Conservation (phyloP, 37 sponge, comb jelly and placozoan species). For the Geodia barretti region DNA sequence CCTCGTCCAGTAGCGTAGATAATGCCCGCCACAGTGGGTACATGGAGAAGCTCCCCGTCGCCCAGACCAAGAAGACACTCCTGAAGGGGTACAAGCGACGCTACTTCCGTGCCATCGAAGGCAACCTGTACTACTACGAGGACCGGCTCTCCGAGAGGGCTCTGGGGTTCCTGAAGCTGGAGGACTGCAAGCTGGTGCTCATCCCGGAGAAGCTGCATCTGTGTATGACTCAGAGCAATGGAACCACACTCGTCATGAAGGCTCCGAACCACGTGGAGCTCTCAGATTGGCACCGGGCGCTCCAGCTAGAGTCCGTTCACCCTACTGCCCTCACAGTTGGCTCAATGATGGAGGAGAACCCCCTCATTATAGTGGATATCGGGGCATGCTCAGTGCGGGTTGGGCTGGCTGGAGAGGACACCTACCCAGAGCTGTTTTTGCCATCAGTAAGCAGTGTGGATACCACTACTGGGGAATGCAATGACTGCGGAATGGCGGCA, state of each 20-base stretch:
- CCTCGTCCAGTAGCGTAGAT: slow-evolving; percentile 12
- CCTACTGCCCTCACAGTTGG: slow-evolving; percentile 44
- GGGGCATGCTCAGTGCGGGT: slow-evolving; percentile 80
- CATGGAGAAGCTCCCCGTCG: slow-evolving; percentile 77
- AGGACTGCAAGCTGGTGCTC: slow-evolving; percentile 22
- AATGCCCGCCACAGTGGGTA: slow-evolving; percentile 62
- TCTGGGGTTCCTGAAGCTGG: slow-evolving; percentile 33
- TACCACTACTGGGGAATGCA: slow-evolving; percentile 13
- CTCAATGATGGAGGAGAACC: slow-evolving; percentile 4
- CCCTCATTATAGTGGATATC: slow-evolving; percentile 73
- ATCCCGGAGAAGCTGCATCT: slow-evolving; percentile 33
- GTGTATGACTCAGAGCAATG: slow-evolving; percentile 24
- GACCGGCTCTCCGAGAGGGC: slow-evolving; percentile 40
- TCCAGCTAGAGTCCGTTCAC: slow-evolving; percentile 61
- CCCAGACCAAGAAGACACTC: slow-evolving; percentile 52
- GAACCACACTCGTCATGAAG: slow-evolving; percentile 41
- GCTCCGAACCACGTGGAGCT: slow-evolving; percentile 36
- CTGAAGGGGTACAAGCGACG: slow-evolving; percentile 79
- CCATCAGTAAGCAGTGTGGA: slow-evolving; percentile 74
- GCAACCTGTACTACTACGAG: slow-evolving; percentile 77
- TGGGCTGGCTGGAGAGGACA: slow-evolving; percentile 58
- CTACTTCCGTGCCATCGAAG: slow-evolving; percentile 66
- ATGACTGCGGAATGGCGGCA: slow-evolving; percentile 48
- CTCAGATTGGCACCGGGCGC: slow-evolving; percentile 45
- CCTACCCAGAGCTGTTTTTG: slow-evolving; percentile 79